A percentile compares a stretch with the other conserved stretches of the same genome.
phyloP scores from a whole-genome alignment of 1,140 invertebrate genomes.

The Sarcophaga peregrina region DNA sequence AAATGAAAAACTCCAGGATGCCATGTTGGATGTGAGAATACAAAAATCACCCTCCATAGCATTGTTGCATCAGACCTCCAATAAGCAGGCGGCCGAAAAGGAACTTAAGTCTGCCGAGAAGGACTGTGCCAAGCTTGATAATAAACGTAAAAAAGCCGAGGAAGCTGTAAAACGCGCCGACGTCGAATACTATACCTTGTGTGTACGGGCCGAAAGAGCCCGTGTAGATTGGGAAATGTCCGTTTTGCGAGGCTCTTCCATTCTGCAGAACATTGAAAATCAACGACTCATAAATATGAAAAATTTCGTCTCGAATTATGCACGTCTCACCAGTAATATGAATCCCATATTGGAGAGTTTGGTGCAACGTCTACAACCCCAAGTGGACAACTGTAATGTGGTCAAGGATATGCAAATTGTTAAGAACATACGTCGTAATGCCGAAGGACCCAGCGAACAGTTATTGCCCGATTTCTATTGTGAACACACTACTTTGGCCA shows the following conservation, averaged over 20 bases:
- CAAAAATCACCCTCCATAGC: slow-evolving; percentile 67
- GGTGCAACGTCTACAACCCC: slow-evolving; percentile 53
- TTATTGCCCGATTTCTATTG: slow-evolving; percentile 93
- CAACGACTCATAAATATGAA: slow-evolving; percentile 87
- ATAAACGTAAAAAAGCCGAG: slow-evolving; percentile 89
- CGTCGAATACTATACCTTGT: slow-evolving; percentile 92
- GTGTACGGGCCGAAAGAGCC: slow-evolving; percentile 87
- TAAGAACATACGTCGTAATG: slow-evolving; percentile 64
- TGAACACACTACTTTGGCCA: slow-evolving; percentile 90
- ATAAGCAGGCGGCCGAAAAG: slow-evolving; percentile 63
- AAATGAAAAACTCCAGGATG: slow-evolving; percentile 89
- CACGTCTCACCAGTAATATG: slow-evolving; percentile 80
- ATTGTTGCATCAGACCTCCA: slow-evolving; percentile 65
- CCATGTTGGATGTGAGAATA: slow-evolving; percentile 69
- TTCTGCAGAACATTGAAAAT: slow-evolving; percentile 87
- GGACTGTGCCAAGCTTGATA: slow-evolving; percentile 79
- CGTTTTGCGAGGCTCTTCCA: slow-evolving; percentile 81
- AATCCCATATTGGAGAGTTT: slow-evolving; percentile 77
- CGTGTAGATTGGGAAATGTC: slow-evolving; percentile 92
- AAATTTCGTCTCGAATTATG: slow-evolving; percentile 80
- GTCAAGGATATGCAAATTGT: slow-evolving; percentile 63
- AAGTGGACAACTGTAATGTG: slow-evolving; percentile 63
- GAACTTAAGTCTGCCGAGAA: slow-evolving; percentile 68
- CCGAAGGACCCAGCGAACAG: slow-evolving; percentile 77
- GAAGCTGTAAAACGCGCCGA: slow-evolving; percentile 90